Evolutionary conservation across 1,140 invertebrate genomes (phyloP), one percentile per base, ranked within the genome.

Genomic region (Sitophilus oryzae): DNA sequence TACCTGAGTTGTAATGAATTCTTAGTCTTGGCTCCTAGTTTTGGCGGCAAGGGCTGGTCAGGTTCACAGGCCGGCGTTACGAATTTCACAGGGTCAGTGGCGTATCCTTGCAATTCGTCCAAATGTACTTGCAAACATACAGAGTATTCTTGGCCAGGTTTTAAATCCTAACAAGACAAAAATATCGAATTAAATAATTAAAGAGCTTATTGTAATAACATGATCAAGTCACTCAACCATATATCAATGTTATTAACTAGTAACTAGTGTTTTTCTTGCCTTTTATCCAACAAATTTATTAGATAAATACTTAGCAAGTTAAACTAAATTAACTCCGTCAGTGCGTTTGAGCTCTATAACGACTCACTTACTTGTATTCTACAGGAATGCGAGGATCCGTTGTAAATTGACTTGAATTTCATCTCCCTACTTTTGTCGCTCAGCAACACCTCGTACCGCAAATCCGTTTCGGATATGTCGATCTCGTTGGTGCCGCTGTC

Each of bases 351-450:
- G 34, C 2, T 20, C 15, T 14, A 41, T 22, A 23, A 2, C 16
- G 2, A 48, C n/a, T 8, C 15, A 37, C 36, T 16, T 21, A 55
- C 55, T 71, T 86, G 81, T 45, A 92, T 83, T 51, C 81, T 18
- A 66, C 67, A 74, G 15, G 83, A 85, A 16, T 83, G 75, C n/a
- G 82, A 82, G 22, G 76, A 73, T 14, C 85, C 84, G 48, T 78
- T 84, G 67, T 89, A 90, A 41, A 91, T 86, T 38, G 83, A 81
- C 73, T 88, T 89, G 72, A 88, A 91, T 65, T 83, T 83, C 60
- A 79, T 79, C 55, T 86, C 83, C 63, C 58, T 81, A 16, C 82
- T 84, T 61, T 85, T 84, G 65, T 91, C 89, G 56, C 89, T 76
- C 43, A 87, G 72, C 46, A 88, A 75, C 14, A 87, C 79, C 69